Conservation (phyloP, 1,140 invertebrate species). For the Orius insidiosus region DNA sequence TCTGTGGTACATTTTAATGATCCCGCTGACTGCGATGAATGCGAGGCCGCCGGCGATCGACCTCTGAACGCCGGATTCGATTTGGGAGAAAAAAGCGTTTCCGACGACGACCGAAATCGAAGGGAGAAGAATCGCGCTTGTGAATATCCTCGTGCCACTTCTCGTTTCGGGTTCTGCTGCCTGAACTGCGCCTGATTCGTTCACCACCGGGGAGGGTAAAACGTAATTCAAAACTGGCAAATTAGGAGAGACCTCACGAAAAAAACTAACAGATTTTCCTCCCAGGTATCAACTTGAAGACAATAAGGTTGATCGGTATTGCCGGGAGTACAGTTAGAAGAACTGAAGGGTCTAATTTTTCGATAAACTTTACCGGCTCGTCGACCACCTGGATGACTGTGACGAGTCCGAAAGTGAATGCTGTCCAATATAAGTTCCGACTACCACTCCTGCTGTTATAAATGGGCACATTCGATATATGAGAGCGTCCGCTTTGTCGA, state of each 20-base stretch:
- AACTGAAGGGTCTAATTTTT: constrained; percentile 63
- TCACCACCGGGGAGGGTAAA: background rate
- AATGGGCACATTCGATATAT: constrained; percentile 84
- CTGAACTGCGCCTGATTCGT: constrained; percentile 38
- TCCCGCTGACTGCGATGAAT: constrained; percentile 82
- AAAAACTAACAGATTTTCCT: constrained; percentile 73
- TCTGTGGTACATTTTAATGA: constrained; percentile 87
- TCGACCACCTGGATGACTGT: constrained; percentile 78
- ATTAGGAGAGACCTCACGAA: constrained; percentile 76
- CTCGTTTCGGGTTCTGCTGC: constrained; percentile 92
- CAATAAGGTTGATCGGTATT: background rate
- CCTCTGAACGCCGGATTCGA: constrained; percentile 77
- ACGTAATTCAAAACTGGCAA: constrained; percentile 71
- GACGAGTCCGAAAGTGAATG: constrained; percentile 89
- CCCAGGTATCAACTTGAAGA: constrained; percentile 61
- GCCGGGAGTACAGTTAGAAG: background rate
- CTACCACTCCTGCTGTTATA: constrained; percentile 75
- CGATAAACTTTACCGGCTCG: constrained; percentile 44
- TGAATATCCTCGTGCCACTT: constrained; percentile 46
- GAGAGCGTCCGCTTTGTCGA: constrained; percentile 74
- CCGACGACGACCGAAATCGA: constrained; percentile 84
- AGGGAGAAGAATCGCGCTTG: constrained; percentile 74
- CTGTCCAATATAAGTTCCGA: constrained; percentile 92
- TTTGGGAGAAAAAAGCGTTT: constrained; percentile 72
- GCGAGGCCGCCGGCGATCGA: constrained; percentile 74